These are phyloP conservation scores for Hephaestus fuliginosus DNA, from an alignment of 2,797 vertebrate genomes.

Conservation along the genomic window DNA sequence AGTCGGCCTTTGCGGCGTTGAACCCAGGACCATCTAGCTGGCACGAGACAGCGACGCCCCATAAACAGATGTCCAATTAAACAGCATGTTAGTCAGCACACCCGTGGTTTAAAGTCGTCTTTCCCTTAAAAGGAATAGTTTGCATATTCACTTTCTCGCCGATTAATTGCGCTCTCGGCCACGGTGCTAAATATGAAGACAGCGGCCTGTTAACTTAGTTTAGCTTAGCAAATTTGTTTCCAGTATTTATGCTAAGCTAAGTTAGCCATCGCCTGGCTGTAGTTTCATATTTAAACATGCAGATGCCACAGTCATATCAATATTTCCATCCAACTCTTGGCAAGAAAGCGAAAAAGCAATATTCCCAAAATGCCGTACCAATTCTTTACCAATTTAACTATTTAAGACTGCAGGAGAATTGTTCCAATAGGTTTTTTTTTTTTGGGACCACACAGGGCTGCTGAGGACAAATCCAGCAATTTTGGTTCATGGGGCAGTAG, in stretches of 20 bases:
- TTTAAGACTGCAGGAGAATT: neutral
- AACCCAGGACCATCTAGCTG: neutral
- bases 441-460: neutral
- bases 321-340: neutral
- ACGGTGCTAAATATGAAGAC: neutral
- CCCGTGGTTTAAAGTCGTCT: neutral
- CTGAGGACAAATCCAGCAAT: neutral
- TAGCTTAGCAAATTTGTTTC: neutral
- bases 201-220: neutral
- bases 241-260: neutral
- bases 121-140: neutral
- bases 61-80: slow-evolving; percentile 5
- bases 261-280: neutral
- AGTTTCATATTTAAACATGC: neutral
- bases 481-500: neutral
- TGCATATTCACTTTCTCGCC: neutral
- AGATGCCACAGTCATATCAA: neutral
- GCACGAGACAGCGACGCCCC: neutral
- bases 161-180: neutral
- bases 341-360: neutral
- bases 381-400: neutral
- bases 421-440: neutral
- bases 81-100: neutral
- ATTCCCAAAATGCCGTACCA: slow-evolving; percentile 2
- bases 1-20: neutral